Conservation (phyloP, 1,140 invertebrate genomes). For the Pachypsylla venusta region DNA sequence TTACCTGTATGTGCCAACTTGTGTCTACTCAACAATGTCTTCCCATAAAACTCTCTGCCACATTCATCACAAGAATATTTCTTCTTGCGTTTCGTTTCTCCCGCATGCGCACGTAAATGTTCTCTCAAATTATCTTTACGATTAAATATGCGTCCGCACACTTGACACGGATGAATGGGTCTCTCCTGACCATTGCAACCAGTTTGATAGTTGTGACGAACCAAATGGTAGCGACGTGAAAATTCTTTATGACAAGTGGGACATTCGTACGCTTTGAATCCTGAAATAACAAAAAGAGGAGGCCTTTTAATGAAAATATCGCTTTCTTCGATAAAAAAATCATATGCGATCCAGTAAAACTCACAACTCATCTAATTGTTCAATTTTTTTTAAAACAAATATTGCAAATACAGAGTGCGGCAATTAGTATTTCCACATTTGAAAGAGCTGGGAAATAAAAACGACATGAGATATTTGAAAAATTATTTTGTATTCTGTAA, state of each 20-base stretch:
- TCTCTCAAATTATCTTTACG: conserved; percentile 61
- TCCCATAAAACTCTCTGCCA: conserved; percentile 50
- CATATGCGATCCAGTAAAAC: no score
- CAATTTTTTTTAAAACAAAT: no score
- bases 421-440: no score
- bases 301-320: no score
- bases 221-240: conserved; percentile 56
- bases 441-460: no score
- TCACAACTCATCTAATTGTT: no score
- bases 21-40: conserved; percentile 48
- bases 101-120: conserved; percentile 55
- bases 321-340: no score
- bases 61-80: conserved; percentile 48
- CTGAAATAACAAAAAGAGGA: conserved; percentile 20
- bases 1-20: conserved; percentile 50
- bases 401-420: no score
- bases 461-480: no score
- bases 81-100: conserved; percentile 45
- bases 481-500: no score
- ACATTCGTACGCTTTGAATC: conserved; percentile 38
- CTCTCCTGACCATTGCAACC: conserved; percentile 47
- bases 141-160: conserved; percentile 53
- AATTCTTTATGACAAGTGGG: conserved; percentile 46
- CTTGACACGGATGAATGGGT: conserved; percentile 42
- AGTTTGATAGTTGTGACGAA: conserved; percentile 54